These are phyloP conservation scores for Anableps anableps DNA, from an alignment of 2,797 vertebrate genomes.

Conservation along the genomic window DNA sequence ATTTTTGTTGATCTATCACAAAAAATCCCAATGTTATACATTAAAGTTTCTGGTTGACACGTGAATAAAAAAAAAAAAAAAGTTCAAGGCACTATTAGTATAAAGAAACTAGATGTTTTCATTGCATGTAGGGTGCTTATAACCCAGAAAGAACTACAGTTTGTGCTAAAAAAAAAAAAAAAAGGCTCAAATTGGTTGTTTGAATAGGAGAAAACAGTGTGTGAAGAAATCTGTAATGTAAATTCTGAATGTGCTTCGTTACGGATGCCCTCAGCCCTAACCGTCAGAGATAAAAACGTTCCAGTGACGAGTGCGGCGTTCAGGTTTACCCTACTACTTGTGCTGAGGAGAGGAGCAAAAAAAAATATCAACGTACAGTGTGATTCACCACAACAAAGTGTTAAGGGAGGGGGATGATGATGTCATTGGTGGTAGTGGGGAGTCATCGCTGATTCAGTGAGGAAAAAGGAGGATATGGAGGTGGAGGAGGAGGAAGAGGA, in stretches of 20 bases:
- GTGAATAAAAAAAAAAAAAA: not conserved
- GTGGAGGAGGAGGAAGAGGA: constrained; percentile 55
- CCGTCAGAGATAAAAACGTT: constrained; percentile 20
- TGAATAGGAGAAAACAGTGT: not conserved
- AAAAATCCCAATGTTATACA: not conserved
- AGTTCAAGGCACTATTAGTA: not conserved
- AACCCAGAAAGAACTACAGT: not conserved
- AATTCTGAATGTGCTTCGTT: not conserved
- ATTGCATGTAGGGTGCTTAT: not conserved
- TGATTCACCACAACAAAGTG: constrained; percentile 78
- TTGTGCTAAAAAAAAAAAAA: not conserved
- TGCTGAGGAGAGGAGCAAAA: constrained; percentile 39
- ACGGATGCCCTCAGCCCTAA: constrained; percentile 1
- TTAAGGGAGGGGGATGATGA: constrained; percentile 65
- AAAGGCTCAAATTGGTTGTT: not conserved
- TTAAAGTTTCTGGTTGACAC: not conserved
- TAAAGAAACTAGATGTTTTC: not conserved
- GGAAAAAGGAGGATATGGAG: constrained; percentile 58
- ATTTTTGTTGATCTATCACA: not conserved
- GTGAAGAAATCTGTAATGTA: not conserved
- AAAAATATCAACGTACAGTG: constrained; percentile 67
- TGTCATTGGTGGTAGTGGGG: constrained; percentile 71
- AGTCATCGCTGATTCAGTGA: constrained; percentile 77
- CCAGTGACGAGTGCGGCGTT: constrained; percentile 39
- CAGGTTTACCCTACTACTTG: constrained; percentile 45